phyloP scores from a whole-genome alignment of 1,140 invertebrate genomes.

The Zaprionus tsacasi region DNA sequence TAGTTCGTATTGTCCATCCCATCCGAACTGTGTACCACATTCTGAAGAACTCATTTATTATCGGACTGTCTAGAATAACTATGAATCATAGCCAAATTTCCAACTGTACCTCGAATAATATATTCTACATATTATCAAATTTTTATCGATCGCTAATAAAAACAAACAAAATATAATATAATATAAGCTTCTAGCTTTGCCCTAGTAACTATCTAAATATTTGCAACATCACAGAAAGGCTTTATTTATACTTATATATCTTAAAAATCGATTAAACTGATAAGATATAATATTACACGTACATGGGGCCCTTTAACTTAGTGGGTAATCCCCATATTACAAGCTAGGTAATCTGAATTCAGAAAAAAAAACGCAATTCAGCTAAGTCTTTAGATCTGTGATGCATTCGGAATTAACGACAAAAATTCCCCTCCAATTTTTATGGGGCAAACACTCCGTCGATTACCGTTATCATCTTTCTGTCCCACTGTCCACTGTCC shows the following conservation, averaged over 20 bases:
- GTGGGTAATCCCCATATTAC: neutral
- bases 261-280: conserved; percentile 59
- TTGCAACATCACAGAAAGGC: neutral
- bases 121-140: conserved; percentile 18
- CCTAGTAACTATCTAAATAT: neutral
- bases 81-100: conserved; percentile 47
- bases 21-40: neutral
- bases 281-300: conserved; percentile 39
- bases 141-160: conserved; percentile 26
- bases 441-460: neutral
- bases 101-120: conserved; percentile 9
- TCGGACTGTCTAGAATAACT: conserved; percentile 28
- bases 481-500: neutral
- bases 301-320: neutral
- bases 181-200: neutral
- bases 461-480: neutral
- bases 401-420: neutral
- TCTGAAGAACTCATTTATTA: conserved; percentile 29
- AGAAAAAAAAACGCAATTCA: neutral
- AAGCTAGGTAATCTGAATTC: neutral
- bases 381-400: neutral
- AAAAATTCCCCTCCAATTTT: no score
- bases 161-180: conserved; percentile 12
- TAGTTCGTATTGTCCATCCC: neutral
- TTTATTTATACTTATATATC: conserved; percentile 30